Base-by-base conservation (phyloP, 2,888 invertebrate species). In the Yponomeuta malinellus region DNA sequence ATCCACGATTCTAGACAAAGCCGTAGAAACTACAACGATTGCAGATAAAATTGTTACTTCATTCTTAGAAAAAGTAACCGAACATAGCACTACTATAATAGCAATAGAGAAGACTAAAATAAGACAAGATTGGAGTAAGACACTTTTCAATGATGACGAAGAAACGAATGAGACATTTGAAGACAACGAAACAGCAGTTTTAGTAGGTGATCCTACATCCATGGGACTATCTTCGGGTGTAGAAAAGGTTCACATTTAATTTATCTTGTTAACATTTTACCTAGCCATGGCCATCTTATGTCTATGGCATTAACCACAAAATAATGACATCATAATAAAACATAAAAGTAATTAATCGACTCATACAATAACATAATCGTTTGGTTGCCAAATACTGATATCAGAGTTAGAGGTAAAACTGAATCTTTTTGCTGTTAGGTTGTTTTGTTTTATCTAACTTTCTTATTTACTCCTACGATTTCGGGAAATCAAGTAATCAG, bases 71-170 rank as follows among this genome's bases (percentile, higher is more conserved):
- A 15, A 15, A 15, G 12, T 15, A 59, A 15, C 15, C 8, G 52
- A 43, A 43, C 8, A 8, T 43, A 43, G 43, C 43, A 43, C 43
- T 43, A 43, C 12, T 59, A 15, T 12, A 59, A 29, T 65, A 59
- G 33, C 31, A 29, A 31, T 33, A 10, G 65, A 65, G 2, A 65
- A 77, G 81, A 70, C 82, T 86, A 8, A 80, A 84, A 33, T 76
- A 83, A 72, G 82, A 86, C 73, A 73, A 85, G 1, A 77, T 74
- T 64, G 33, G 23, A 69, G 78, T 76, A 69, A 79, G 77, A 29
- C n/a, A 3, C 15, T 29, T 15, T n/a, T n/a, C 8, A 59, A 29
- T 12, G 31, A 48, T 12, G 70, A 70, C 48, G 70, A 70, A 59
- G 23, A 23, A 70, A 63, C 10, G 5, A 70, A 70, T 29, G 70